Base-by-base conservation (phyloP, 2,113 vertebrate species). In the Pantherophis guttatus region DNA sequence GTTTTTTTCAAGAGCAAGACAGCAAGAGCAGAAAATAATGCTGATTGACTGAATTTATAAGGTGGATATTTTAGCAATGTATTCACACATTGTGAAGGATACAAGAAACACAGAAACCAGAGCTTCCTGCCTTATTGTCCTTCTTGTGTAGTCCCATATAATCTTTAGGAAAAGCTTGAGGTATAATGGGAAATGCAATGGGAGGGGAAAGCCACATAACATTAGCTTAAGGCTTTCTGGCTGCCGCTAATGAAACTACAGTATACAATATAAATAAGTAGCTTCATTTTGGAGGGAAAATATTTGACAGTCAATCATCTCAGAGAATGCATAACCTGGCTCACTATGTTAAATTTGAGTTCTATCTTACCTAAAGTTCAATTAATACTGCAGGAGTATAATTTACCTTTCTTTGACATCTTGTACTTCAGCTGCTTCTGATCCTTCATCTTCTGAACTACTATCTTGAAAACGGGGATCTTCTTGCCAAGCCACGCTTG, bases 381-480 rank as follows among this genome's bases (percentile, higher is more conserved):
- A 90, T 1, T 21, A 81, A 85, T 59, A 85, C 26, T 52, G 53
- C 62, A 75, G 11, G 55, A 94, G 88, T 11, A 0, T 0, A 57
- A 94, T 96, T 98, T 97, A 98, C 98, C 94, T 95, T 96, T 97
- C 95, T 95, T 89, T 93, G 85, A 91, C 21, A 17, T 86, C 50
- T 54, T 93, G 94, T 29, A n/a, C 92, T 91, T 91, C 94, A 9
- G 95, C 91, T 0, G 50, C 93, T 11, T 97, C 94, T 0, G 97
- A 94, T 11, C 97, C 97, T 19, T 98, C 97, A 9, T 97, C 97
- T 0, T 98, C 99, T 10, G 98, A 98, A 96, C 98, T 99, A 97
- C 98, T 99, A 94, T 99, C 99, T 50, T 98, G 98, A 95, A 99
- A 98, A 94, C 95, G 97, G 59, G 97, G 97, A 94, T 99, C 98